These are phyloP conservation scores for Zygaena filipendulae DNA, from an alignment of 2,888 invertebrate genomes.

Conservation along the genomic window DNA sequence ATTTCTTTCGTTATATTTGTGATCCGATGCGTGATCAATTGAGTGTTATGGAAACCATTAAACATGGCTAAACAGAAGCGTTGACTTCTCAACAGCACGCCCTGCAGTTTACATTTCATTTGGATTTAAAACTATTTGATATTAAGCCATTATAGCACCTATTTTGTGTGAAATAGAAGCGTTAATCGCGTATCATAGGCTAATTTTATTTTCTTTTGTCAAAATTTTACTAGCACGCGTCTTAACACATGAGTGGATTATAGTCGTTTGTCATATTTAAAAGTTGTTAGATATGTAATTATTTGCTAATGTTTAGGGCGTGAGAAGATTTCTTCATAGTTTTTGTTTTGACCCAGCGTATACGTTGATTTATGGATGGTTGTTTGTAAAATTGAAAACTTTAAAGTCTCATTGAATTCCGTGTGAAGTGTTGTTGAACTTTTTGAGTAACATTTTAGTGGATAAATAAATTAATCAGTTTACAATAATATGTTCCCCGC, in stretches of 20 bases:
- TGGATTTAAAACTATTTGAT: conserved; percentile 27
- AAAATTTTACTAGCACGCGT: conserved; percentile 34
- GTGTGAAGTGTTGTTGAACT: too few species aligned
- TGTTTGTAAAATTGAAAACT: conserved; percentile 5
- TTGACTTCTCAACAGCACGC: conserved; percentile 42
- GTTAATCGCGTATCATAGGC: conserved; percentile 4
- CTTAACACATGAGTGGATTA: conserved; percentile 56
- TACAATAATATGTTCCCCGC: too few species aligned
- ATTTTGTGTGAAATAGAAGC: conserved; percentile 5
- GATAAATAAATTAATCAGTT: too few species aligned
- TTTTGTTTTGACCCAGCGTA: too few species aligned
- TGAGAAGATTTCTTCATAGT: conserved; percentile 50
- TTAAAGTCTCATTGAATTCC: too few species aligned
- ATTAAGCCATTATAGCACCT: conserved; percentile 15
- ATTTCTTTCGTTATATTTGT: too few species aligned
- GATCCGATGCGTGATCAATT: conserved; percentile 54
- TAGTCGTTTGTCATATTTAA: conserved; percentile 56
- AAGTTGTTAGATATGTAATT: conserved; percentile 45
- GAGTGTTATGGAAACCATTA: conserved; percentile 61
- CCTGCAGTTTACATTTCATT: conserved; percentile 50
- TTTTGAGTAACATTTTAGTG: too few species aligned
- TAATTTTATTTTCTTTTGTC: conserved; percentile 22
- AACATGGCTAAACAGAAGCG: conserved; percentile 41
- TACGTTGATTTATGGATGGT: too few species aligned
- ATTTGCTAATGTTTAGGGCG: conserved; percentile 44